phyloP scores from a whole-genome alignment of 2,888 invertebrate genomes.

The Marasmarcha lunaedactyla region DNA sequence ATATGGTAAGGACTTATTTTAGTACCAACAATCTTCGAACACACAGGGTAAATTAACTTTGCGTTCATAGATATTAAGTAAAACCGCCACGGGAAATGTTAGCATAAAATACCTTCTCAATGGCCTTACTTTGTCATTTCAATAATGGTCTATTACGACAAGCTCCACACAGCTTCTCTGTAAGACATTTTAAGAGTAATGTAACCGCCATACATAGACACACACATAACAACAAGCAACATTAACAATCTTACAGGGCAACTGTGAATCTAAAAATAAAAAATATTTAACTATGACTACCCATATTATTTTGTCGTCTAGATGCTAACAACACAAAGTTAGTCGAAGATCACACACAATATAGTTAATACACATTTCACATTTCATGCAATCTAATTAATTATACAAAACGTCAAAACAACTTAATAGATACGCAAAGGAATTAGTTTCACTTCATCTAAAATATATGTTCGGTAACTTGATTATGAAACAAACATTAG shows the following conservation, averaged over 20 bases:
- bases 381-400: background rate
- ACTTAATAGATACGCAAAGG: background rate
- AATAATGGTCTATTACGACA: no score
- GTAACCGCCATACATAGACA: constrained; percentile 55
- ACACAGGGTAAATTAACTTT: no score
- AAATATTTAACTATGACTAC: constrained; percentile 1
- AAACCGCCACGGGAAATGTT: no score
- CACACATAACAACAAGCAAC: constrained; percentile 7
- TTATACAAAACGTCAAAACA: background rate
- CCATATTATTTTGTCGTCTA: constrained; percentile 4
- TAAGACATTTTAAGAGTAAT: constrained; percentile 49
- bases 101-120: no score
- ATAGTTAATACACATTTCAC: constrained; percentile 21
- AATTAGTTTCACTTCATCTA: background rate
- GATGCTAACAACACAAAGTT: constrained; percentile 1
- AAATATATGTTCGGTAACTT: no score
- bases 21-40: no score
- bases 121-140: no score
- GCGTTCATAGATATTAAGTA: no score
- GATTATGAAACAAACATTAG: no score
- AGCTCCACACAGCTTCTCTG: constrained; percentile 62
- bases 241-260: constrained; percentile 50
- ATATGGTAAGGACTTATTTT: no score
- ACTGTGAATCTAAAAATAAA: constrained; percentile 37
- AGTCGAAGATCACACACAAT: constrained; percentile 44